Conservation (phyloP, 2,888 invertebrate genomes). For the Stenoptilia bipunctidactyla region DNA sequence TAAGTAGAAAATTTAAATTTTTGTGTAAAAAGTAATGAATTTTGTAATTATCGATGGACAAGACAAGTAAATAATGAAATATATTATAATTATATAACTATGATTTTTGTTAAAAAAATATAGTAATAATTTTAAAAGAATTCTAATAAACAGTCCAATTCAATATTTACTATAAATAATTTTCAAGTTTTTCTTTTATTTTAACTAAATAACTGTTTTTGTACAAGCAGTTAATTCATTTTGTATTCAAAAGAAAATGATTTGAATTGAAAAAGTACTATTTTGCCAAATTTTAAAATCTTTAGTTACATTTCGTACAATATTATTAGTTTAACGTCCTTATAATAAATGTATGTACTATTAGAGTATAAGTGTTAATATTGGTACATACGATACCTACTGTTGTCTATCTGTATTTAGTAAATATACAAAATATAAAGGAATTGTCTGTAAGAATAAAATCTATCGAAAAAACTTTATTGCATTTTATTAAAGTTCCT, state of each 20-base stretch:
- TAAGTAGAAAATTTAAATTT: no score
- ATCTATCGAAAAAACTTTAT: slow-evolving; percentile 53
- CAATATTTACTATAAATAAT: not conserved
- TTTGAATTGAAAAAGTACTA: slow-evolving; percentile 30
- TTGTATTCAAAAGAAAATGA: slow-evolving; percentile 24
- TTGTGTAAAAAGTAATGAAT: not conserved
- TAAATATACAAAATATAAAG: slow-evolving; percentile 51
- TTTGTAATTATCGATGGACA: slow-evolving; percentile 2
- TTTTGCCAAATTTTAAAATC: no score
- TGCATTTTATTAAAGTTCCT: no score
- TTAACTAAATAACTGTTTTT: no score
- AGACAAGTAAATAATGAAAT: slow-evolving; percentile 6
- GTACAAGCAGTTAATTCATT: slow-evolving; percentile 12
- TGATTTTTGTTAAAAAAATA: not conserved
- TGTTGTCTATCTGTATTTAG: slow-evolving; percentile 56
- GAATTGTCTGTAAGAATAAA: slow-evolving; percentile 71
- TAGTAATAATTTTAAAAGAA: no score
- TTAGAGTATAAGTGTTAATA: slow-evolving; percentile 53
- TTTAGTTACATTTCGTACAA: no score
- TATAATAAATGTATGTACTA: slow-evolving; percentile 36
- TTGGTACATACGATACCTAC: slow-evolving; percentile 37
- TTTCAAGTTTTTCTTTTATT: slow-evolving; percentile 2
- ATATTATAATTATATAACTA: slow-evolving; percentile 13
- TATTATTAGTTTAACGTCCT: slow-evolving; percentile 18
- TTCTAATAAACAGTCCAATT: not conserved